Base-by-base conservation (phyloP, 2,797 vertebrate species). In the Schizothorax lantsangensis region DNA sequence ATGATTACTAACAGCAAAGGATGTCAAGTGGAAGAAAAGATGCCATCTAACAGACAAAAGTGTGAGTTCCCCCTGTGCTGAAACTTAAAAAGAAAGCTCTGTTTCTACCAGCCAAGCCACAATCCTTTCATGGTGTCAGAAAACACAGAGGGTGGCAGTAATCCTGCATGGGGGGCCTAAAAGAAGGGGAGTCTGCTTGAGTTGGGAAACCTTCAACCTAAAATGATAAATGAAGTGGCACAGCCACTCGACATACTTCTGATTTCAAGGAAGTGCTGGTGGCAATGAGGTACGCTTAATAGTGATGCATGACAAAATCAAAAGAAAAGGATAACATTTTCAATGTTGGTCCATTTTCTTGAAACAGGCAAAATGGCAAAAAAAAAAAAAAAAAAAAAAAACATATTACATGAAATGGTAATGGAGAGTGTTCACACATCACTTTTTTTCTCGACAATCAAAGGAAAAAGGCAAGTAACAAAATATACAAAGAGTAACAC, bases 291-390 rank as follows among this genome's bases (percentile, higher is more conserved):
- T 73, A 26, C 43, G 69, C 80, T 81, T 79, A 86, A 87, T 26
- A 80, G 59, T 45, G 26, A 77, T 57, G 23, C 69, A 73, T 23
- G 17, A 74, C 17, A 11, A 80, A 45, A 49, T 62, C 21, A 47
- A 79, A 80, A 82, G 74, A 75, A 40, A 79, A 59, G 79, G 86
- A 77, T 11, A 89, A 83, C 49, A 71, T 57, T 74, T 88, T 87
- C 84, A 47, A 17, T 57, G 71, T 88, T 66, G 59, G 74, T 83
- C 72, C 49, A 85, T 74, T 43, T 40, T 54, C 38, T 73, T 64
- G 59, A 88, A 86, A 38, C 73, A 79, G 4, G 89, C 52, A 23
- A 33, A 23, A 38, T 14, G 21, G 88, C 74, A 5, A 38, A 38
- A 38, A 38, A 38, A 36, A 36, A 3, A 86, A 5, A 45, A 36